These are phyloP conservation scores for Clupea harengus DNA, from an alignment of 2,113 vertebrate species.

Conservation along the genomic window DNA sequence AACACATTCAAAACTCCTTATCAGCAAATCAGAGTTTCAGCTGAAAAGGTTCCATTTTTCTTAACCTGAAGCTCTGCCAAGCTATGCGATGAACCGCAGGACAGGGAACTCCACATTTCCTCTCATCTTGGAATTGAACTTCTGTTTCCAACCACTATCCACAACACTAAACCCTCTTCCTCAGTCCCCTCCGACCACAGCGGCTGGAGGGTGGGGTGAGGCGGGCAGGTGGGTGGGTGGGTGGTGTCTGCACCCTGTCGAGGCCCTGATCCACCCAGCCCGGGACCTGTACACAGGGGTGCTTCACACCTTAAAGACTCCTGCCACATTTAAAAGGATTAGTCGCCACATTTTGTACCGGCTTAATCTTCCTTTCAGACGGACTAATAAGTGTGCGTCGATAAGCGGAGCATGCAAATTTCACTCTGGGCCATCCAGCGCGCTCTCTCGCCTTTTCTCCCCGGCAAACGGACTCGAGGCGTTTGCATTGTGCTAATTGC, in stretches of 20 bases:
- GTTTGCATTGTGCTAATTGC: slow-evolving; percentile 78
- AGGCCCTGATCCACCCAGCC: slow-evolving; percentile 36
- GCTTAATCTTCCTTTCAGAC: slow-evolving; percentile 81
- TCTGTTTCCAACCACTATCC: background rate
- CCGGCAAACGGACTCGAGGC: slow-evolving; percentile 14
- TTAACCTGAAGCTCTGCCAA: background rate
- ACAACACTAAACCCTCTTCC: background rate
- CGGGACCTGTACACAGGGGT: slow-evolving; percentile 55
- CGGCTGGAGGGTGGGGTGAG: background rate
- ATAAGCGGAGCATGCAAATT: slow-evolving; percentile 81
- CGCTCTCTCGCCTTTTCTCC: slow-evolving; percentile 16
- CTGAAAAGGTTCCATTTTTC: background rate
- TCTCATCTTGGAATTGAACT: background rate
- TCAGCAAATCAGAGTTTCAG: background rate
- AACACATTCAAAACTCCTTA: background rate
- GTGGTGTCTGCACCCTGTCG: slow-evolving; percentile 45
- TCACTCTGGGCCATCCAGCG: slow-evolving; percentile 69
- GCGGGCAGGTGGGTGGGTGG: background rate
- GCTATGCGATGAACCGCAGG: background rate
- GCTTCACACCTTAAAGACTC: slow-evolving; percentile 73
- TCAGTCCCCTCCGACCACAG: background rate
- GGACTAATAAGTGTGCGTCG: slow-evolving; percentile 76
- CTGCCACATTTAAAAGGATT: slow-evolving; percentile 80
- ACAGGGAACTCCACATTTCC: background rate
- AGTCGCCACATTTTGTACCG: slow-evolving; percentile 78